Conservation (phyloP, 2,113 vertebrate species). For the Pygoscelis antarcticus region DNA sequence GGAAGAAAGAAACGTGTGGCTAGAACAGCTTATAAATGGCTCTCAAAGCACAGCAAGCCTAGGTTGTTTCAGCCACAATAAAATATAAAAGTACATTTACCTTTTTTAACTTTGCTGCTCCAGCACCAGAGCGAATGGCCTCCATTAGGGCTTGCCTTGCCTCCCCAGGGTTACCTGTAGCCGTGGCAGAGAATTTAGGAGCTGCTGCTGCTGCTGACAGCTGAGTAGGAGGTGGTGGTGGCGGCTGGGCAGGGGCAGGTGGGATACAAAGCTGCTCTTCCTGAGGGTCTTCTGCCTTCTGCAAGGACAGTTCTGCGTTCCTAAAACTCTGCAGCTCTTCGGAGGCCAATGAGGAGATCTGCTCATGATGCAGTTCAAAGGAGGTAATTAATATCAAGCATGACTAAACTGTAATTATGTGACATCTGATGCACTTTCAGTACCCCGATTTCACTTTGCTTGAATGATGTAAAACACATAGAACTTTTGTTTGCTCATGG, state of each 20-base stretch:
- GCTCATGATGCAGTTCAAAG: neutral
- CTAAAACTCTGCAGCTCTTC: slow-evolving; percentile 78
- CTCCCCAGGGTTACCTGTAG: slow-evolving; percentile 52
- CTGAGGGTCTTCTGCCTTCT: neutral
- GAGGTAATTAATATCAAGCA: neutral
- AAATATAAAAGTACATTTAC: slow-evolving; percentile 61
- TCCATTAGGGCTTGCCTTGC: slow-evolving; percentile 87
- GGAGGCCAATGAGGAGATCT: slow-evolving; percentile 85
- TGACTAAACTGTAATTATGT: neutral
- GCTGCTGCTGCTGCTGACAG: slow-evolving; percentile 6
- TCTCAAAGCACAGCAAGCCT: neutral
- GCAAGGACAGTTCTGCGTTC: neutral
- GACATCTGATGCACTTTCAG: neutral
- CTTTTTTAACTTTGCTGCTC: slow-evolving; percentile 88
- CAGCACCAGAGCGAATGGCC: slow-evolving; percentile 90
- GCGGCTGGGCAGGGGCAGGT: neutral
- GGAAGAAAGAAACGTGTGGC: neutral
- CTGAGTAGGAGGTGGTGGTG: slow-evolving; percentile 34
- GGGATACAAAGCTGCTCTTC: neutral
- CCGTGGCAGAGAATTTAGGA: neutral
- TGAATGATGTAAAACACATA: neutral
- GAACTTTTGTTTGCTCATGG: neutral
- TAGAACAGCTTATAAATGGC: neutral
- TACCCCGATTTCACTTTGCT: neutral
- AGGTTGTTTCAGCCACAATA: neutral